Evolutionary conservation across 2,113 vertebrate species (phyloP).

Genomic region (Zosterops lateralis): DNA sequence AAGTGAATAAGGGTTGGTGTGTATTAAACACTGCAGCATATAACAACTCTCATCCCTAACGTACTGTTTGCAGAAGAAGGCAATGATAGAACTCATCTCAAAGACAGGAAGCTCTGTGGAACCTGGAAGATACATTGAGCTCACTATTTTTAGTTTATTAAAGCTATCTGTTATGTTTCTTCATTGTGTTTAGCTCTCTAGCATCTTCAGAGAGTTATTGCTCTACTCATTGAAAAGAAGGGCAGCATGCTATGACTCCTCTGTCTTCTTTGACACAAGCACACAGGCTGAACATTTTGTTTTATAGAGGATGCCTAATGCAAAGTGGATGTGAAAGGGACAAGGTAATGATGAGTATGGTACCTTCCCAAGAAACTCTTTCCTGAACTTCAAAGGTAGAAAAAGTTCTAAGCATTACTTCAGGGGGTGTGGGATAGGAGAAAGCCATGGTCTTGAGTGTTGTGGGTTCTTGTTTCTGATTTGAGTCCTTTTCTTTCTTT

Average conservation of each 20-base stretch:
- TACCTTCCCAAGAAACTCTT: not conserved
- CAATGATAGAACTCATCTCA: not conserved
- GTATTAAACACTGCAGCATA: not conserved
- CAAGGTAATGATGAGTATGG: not conserved
- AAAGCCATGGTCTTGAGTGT: not conserved
- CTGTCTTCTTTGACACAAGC: not conserved
- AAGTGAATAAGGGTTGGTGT: not conserved
- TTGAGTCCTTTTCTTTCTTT: not conserved
- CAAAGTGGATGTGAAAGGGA: not conserved
- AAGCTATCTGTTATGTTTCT: slow-evolving; percentile 47
- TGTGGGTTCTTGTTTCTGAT: not conserved
- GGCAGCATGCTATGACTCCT: not conserved
- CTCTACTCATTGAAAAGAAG: not conserved
- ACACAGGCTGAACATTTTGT: not conserved
- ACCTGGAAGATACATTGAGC: not conserved
- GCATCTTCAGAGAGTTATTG: slow-evolving; percentile 21
- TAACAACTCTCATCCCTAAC: not conserved
- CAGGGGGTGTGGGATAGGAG: fast-evolving
- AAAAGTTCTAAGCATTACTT: not conserved
- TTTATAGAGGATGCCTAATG: not conserved
- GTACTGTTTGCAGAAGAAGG: not conserved
- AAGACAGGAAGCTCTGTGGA: not conserved
- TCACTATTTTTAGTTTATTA: slow-evolving; percentile 56
- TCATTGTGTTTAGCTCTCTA: slow-evolving; percentile 2
- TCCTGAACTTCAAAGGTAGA: not conserved